phyloP scores from a whole-genome alignment of 1,140 invertebrate genomes.

The Drosophila hydei region DNA sequence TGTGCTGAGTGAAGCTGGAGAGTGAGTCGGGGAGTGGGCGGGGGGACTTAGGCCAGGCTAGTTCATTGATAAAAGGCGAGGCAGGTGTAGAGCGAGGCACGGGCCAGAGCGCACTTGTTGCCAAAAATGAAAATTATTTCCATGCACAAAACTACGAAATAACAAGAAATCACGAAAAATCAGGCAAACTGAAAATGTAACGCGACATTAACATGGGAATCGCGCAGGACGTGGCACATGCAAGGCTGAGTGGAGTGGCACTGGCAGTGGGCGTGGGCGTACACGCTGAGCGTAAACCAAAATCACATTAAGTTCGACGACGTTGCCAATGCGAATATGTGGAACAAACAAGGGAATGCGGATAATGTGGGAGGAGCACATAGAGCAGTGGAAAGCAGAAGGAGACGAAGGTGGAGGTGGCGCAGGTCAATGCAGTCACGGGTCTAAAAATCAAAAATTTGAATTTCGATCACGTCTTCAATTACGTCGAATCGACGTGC shows the following conservation, averaged over 20 bases:
- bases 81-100: slow-evolving; percentile 5
- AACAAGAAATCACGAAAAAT: no score
- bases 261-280: neutral
- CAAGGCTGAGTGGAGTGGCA: neutral
- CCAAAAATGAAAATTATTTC: slow-evolving; percentile 61
- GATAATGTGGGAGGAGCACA: neutral
- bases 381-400: neutral
- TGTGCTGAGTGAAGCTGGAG: neutral
- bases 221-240: neutral
- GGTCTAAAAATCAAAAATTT: slow-evolving; percentile 78
- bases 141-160: slow-evolving; percentile 27
- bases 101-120: slow-evolving; percentile 51
- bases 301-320: slow-evolving; percentile 64
- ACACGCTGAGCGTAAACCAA: slow-evolving; percentile 48
- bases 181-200: slow-evolving; percentile 26
- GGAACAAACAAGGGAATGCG: slow-evolving; percentile 18
- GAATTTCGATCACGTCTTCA: slow-evolving; percentile 82
- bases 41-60: neutral
- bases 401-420: neutral
- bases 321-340: slow-evolving; percentile 31
- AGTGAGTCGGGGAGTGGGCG: neutral
- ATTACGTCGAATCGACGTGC: slow-evolving; percentile 82
- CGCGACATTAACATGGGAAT: slow-evolving; percentile 30
- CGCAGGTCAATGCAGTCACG: slow-evolving; percentile 62
- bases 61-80: slow-evolving; percentile 34